A percentile compares a stretch with the other conserved stretches of the same genome.
These are phyloP conservation scores for Idaea biselata DNA, from an alignment of 2,888 invertebrate species.

Conservation along the genomic window DNA sequence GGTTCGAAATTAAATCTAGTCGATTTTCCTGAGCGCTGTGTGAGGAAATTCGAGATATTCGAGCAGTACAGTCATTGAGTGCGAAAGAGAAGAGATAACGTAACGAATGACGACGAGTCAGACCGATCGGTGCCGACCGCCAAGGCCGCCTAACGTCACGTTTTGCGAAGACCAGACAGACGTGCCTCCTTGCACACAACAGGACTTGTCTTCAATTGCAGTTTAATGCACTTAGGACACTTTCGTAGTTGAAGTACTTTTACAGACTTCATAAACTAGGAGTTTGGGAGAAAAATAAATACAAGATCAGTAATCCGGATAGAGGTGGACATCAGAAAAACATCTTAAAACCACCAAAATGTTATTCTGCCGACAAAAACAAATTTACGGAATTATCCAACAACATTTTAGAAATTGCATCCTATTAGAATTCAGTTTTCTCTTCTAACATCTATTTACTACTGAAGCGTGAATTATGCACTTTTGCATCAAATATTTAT, in stretches of 20 bases:
- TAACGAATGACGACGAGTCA: constrained; percentile 52
- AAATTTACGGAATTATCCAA: neutral
- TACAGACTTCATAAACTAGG: neutral
- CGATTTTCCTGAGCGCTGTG: constrained; percentile 68
- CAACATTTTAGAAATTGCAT: neutral
- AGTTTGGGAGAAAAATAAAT: neutral
- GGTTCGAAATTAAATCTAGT: constrained; percentile 55
- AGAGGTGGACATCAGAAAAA: neutral
- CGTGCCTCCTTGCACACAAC: constrained; percentile 55
- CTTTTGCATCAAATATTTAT: neutral
- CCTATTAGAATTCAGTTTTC: constrained; percentile 45
- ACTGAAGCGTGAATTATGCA: constrained; percentile 25
- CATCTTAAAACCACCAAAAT: neutral
- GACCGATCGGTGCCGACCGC: constrained; percentile 64
- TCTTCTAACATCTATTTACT: constrained; percentile 48
- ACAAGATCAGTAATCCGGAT: neutral
- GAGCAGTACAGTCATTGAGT: constrained; percentile 61
- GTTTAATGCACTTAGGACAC: constrained; percentile 57
- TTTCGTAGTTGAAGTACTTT: neutral
- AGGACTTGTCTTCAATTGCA: constrained; percentile 40
- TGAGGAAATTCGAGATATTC: constrained; percentile 69
- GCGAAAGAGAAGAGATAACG: constrained; percentile 54
- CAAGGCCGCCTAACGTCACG: constrained; percentile 76
- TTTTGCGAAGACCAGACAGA: constrained; percentile 74
- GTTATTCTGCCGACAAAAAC: neutral